Evolutionary conservation across 1,140 invertebrate genomes (phyloP).

Genomic region (Bacillus rossius): DNA sequence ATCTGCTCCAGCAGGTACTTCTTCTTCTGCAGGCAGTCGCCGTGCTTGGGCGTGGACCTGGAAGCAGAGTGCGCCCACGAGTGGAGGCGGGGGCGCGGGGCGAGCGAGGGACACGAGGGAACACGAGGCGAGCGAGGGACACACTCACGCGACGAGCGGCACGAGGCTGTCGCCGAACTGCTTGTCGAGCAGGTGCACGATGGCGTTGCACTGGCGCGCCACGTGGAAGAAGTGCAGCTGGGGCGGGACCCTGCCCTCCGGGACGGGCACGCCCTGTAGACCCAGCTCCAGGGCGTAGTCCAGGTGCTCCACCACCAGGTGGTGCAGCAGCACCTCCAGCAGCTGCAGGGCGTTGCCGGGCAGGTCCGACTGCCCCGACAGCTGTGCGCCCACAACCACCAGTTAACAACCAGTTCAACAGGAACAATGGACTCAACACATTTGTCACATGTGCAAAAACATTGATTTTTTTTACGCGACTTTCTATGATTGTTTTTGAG

Average conservation of each 20-base stretch:
- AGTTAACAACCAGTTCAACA: no score
- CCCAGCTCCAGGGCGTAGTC: conserved; percentile 95
- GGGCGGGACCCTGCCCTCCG: conserved; percentile 61
- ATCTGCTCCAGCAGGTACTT: conserved; percentile 80
- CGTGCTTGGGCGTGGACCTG: conserved; percentile 84
- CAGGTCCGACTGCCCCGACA: conserved; percentile 77
- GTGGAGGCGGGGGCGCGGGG: no score
- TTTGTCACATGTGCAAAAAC: background rate
- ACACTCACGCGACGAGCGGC: conserved; percentile 77
- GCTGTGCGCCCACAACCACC: no score
- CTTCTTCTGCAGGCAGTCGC: conserved; percentile 83
- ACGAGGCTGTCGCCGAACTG: conserved; percentile 87
- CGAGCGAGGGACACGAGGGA: no score
- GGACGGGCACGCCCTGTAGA: conserved; percentile 83
- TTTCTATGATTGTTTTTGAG: background rate
- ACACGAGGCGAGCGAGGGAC: no score
- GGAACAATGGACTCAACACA: background rate
- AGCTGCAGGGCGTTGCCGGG: conserved; percentile 76
- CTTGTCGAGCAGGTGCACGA: conserved; percentile 93
- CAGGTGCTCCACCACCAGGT: conserved; percentile 87
- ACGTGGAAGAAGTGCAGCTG: conserved; percentile 94
- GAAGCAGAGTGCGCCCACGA: conserved; percentile 25
- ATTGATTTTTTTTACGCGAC: background rate
- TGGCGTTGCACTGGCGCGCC: conserved; percentile 90
- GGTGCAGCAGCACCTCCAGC: conserved; percentile 81